phyloP scores from a whole-genome alignment of 2,888 invertebrate species.

The Tachina grossa region DNA sequence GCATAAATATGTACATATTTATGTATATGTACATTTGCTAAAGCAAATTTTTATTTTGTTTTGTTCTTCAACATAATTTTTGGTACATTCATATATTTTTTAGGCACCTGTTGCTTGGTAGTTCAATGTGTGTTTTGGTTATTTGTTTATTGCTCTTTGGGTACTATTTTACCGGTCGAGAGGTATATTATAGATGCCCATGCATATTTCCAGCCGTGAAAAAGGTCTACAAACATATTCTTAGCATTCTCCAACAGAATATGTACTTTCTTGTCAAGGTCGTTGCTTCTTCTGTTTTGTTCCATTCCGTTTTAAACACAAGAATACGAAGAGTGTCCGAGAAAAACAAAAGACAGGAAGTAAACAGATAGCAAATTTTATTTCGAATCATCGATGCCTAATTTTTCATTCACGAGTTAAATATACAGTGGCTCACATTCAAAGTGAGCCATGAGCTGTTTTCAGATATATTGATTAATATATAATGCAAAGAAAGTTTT shows the following conservation, averaged over 20 bases:
- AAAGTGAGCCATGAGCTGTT: no score
- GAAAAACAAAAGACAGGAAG: no score
- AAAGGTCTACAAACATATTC: not conserved
- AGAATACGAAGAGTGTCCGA: not conserved
- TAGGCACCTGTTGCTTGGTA: slow-evolving; percentile 45
- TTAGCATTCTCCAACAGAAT: not conserved
- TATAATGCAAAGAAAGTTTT: no score
- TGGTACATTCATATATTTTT: not conserved
- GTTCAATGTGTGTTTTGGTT: not conserved
- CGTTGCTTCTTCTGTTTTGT: slow-evolving; percentile 4
- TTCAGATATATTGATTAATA: no score
- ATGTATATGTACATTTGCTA: not conserved
- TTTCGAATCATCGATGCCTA: not conserved
- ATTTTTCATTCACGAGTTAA: no score
- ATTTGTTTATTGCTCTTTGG: slow-evolving; percentile 1
- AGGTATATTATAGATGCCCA: not conserved
- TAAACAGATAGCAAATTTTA: not conserved
- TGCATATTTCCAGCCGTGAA: not conserved
- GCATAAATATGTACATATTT: not conserved
- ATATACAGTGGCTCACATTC: no score
- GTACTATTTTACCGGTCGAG: not conserved
- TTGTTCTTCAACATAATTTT: slow-evolving; percentile 1
- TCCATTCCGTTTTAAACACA: not conserved
- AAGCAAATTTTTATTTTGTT: slow-evolving; percentile 10
- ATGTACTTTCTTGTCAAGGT: slow-evolving; percentile 13